Percentiles rank a stretch among this genome's conserved stretches.
Evolutionary conservation across 2,797 vertebrate genomes (phyloP).

Genomic region (Nyctibius grandis): DNA sequence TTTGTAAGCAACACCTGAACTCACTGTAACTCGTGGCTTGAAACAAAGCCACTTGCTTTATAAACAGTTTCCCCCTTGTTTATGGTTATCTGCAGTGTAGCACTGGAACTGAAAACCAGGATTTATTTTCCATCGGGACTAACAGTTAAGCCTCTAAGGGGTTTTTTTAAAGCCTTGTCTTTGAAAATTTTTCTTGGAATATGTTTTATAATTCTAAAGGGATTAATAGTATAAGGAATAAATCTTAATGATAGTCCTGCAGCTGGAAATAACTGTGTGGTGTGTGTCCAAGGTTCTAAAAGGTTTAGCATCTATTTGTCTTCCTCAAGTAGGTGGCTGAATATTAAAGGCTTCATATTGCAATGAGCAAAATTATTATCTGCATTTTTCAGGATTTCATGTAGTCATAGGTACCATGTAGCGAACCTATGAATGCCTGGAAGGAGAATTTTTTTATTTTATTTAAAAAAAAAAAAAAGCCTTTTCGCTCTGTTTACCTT

Average conservation of each 20-base stretch:
- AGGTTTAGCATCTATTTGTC: not conserved
- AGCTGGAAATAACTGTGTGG: not conserved
- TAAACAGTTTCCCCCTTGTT: not conserved
- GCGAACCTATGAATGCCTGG: not conserved
- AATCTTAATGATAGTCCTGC: not conserved
- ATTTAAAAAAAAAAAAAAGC: no score
- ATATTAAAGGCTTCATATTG: not conserved
- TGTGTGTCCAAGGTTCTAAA: not conserved
- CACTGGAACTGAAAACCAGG: not conserved
- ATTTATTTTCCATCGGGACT: not conserved
- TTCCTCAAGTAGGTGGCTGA: not conserved
- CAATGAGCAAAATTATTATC: not conserved
- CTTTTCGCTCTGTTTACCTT: not conserved
- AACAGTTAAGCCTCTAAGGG: not conserved
- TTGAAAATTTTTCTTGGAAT: not conserved
- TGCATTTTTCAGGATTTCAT: not conserved
- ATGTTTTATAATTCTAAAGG: not conserved
- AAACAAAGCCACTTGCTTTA: not conserved
- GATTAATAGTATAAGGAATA: not conserved
- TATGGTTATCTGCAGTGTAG: not conserved
- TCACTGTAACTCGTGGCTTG: not conserved
- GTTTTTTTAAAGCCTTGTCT: not conserved
- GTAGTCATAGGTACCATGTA: not conserved
- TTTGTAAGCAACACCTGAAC: not conserved
- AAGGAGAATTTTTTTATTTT: not conserved